Evolutionary conservation across 2,888 invertebrate genomes (phyloP), one percentile per base, ranked within the genome.

Genomic region (Caenorhabditis sulstoni): DNA sequence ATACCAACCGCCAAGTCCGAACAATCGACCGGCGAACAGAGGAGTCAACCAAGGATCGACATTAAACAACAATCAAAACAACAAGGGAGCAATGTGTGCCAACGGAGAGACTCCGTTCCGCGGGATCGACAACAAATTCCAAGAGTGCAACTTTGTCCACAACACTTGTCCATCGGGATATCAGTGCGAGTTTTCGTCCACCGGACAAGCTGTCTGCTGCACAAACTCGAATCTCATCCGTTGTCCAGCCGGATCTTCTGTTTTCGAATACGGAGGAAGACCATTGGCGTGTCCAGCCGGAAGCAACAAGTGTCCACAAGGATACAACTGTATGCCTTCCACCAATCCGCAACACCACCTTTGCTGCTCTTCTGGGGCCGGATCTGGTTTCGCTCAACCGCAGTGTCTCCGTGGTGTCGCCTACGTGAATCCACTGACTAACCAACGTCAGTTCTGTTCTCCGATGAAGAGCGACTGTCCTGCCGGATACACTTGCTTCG

Each of bases 151-250:
- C 73, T 86, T 87, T 79, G 82, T 88, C 62, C 86, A 86, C 44
- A 88, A 89, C 74, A 88, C 88, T 58, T 89, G 89, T 57, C 89
- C 89, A 35, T 79, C 82, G 29, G 89, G 89, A 61, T 88, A 87
- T 73, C 87, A 85, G 67, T 86, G 86, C 75, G 86, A 86, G 61
- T 86, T 86, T 67, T 86, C 86, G 1, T 84, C 83, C 16, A 84
- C 85, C 41, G 86, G 86, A 20, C 78, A 81, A 53, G 80, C 86
- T 2, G 85, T 86, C 18, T 86, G 86, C 65, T 86, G 86, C 66
- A 78, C 82, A 18, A 83, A 85, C 47, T 55, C 62, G 1, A 76
- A 84, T 52, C 55, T 65, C 1, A 80, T 84, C 22, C 81, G 85
- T 18, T 89, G 89, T 68, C 89, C 89, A 9, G 80, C 77, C 39